These are phyloP conservation scores for Chymomyza costata DNA, from an alignment of 1,140 invertebrate genomes.

Conservation along the genomic window DNA sequence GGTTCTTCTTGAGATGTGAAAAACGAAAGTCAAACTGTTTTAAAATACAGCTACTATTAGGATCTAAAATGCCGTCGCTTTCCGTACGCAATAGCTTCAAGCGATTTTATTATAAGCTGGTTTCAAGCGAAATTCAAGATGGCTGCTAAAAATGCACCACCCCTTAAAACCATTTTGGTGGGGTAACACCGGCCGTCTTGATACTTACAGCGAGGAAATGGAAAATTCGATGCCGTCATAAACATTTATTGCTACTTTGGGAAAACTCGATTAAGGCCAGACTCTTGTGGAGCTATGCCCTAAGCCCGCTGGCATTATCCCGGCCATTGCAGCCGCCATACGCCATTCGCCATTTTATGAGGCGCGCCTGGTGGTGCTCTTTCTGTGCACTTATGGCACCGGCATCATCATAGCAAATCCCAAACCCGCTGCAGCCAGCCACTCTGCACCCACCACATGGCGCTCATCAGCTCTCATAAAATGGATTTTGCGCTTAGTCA, in stretches of 20 bases:
- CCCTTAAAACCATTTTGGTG: constrained; percentile 27
- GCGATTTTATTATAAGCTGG: no score
- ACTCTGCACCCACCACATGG: constrained; percentile 9
- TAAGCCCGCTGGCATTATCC: no score
- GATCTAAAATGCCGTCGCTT: no score
- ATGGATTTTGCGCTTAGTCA: constrained; percentile 68
- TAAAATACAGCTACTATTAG: no score
- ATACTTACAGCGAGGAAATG: constrained; percentile 71
- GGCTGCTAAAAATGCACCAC: constrained; percentile 28
- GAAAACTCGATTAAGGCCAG: constrained; percentile 65
- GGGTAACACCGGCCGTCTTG: constrained; percentile 58
- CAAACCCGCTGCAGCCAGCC: background rate
- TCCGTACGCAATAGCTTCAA: no score
- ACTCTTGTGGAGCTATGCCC: no score
- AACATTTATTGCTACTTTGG: constrained; percentile 72
- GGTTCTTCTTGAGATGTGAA: no score
- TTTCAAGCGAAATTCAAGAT: constrained; percentile 45
- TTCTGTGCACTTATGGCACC: constrained; percentile 68
- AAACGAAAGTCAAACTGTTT: no score
- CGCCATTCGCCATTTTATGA: constrained; percentile 59
- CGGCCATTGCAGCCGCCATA: background rate
- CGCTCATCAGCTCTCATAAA: constrained; percentile 40
- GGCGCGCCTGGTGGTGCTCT: constrained; percentile 62
- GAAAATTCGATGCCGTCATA: constrained; percentile 71
- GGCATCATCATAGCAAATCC: constrained; percentile 31